phyloP scores from a whole-genome alignment of 2,113 vertebrate species.

The Ceyx melanurus region DNA sequence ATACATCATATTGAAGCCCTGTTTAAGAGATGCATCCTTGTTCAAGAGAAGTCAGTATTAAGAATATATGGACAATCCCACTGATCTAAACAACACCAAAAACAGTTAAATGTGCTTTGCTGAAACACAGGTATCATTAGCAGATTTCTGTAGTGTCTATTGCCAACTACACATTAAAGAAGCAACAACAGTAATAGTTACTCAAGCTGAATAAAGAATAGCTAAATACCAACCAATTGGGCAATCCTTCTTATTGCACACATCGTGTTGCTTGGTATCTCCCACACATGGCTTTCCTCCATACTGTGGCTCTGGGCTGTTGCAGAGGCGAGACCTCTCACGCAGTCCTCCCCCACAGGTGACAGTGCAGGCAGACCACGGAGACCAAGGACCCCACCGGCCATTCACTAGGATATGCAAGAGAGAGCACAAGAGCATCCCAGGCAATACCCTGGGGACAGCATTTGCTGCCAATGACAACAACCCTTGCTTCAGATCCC shows the following conservation, averaged over 20 bases:
- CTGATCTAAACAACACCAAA: background rate
- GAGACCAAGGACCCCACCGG: constrained; percentile 96
- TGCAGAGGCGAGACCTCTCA: constrained; percentile 85
- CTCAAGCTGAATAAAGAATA: background rate
- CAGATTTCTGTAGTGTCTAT: background rate
- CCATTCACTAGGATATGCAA: constrained; percentile 83
- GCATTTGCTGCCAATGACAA: background rate
- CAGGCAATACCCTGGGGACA: background rate
- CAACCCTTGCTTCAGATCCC: background rate
- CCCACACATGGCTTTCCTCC: constrained; percentile 87
- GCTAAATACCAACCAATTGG: constrained; percentile 82
- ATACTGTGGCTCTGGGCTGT: constrained; percentile 88
- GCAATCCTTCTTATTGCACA: constrained; percentile 88
- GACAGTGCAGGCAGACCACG: constrained; percentile 90
- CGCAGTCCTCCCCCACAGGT: constrained; percentile 90
- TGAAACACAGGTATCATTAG: background rate
- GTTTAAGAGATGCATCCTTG: background rate
- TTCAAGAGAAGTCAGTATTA: background rate
- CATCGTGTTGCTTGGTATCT: constrained; percentile 80
- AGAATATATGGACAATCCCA: background rate
- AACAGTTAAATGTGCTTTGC: background rate
- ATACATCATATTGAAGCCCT: background rate
- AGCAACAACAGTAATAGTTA: background rate
- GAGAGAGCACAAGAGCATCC: background rate
- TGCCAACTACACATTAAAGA: background rate